phyloP scores from a whole-genome alignment of 2,888 invertebrate genomes.

The Scaptomyza polygonia region DNA sequence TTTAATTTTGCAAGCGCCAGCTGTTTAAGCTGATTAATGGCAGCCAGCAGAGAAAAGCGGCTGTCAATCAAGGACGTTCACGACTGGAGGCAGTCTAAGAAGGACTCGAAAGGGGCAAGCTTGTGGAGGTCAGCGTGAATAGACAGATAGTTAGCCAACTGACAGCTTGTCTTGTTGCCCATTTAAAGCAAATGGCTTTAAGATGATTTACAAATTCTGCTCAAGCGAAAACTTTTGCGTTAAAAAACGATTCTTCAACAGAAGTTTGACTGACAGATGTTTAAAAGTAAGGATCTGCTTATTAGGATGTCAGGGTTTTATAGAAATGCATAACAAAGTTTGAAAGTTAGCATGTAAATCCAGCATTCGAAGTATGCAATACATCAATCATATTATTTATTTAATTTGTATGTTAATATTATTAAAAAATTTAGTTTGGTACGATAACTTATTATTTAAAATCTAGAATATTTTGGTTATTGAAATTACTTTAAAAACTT shows the following conservation, averaged over 20 bases:
- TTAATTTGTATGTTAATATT: too few relatives aligned
- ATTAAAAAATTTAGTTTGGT: too few relatives aligned
- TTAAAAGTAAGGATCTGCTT: conserved; percentile 7
- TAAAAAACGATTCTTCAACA: conserved; percentile 4
- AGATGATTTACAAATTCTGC: conserved; percentile 40
- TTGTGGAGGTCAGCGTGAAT: conserved; percentile 20
- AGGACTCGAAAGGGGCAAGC: conserved; percentile 15
- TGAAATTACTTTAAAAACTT: not conserved
- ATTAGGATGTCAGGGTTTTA: not conserved
- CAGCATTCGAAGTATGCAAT: not conserved
- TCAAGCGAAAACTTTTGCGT: conserved; percentile 9
- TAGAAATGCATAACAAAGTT: conserved; percentile 1
- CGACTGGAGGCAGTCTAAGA: not conserved
- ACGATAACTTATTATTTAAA: not conserved
- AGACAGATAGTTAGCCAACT: conserved; percentile 63
- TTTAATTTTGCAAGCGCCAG: conserved; percentile 70
- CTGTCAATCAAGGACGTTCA: conserved; percentile 61
- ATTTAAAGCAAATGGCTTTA: conserved; percentile 60
- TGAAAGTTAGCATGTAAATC: not conserved
- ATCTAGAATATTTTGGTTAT: not conserved
- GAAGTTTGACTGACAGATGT: conserved; percentile 21
- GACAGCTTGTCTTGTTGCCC: conserved; percentile 52
- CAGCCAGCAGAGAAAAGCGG: conserved; percentile 56
- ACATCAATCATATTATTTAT: too few relatives aligned
- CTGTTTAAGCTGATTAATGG: conserved; percentile 71